A percentile compares a stretch with the other conserved stretches of the same genome.
These are phyloP conservation scores for Lepidotrigona ventralis DNA, from an alignment of 1,140 invertebrate genomes.

Conservation along the genomic window DNA sequence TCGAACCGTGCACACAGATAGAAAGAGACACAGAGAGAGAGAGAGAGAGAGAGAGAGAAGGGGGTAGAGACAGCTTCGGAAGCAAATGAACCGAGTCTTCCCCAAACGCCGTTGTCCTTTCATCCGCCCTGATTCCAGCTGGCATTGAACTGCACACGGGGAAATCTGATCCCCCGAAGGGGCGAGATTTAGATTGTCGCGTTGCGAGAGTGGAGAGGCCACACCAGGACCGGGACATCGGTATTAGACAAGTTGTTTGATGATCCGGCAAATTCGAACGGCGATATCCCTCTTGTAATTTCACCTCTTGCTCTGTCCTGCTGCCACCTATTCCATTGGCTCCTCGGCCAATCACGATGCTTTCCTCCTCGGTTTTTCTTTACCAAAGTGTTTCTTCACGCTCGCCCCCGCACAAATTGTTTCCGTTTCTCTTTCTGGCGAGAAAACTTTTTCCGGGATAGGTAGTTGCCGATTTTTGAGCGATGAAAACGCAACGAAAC, in stretches of 20 bases:
- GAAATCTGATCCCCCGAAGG: slow-evolving; percentile 54
- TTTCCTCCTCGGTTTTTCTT: background rate
- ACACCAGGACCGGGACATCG: background rate
- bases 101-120: slow-evolving; percentile 48
- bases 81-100: slow-evolving; percentile 54
- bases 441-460: background rate
- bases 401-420: background rate
- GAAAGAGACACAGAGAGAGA: background rate
- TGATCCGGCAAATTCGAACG: slow-evolving; percentile 61
- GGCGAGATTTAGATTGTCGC: slow-evolving; percentile 69
- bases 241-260: slow-evolving; percentile 70
- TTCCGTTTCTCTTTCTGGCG: background rate
- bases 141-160: slow-evolving; percentile 46
- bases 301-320: slow-evolving; percentile 22
- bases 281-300: slow-evolving; percentile 54
- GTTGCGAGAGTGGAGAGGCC: slow-evolving; percentile 13
- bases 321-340: background rate
- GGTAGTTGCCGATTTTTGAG: background rate
- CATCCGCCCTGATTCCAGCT: slow-evolving; percentile 35
- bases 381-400: background rate
- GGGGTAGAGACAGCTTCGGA: background rate
- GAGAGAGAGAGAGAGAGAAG: background rate
- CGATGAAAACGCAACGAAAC: too few relatives aligned
- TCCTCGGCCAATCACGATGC: background rate
- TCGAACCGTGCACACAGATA: too few relatives aligned